These are phyloP conservation scores for Pinna nobilis DNA, from an alignment of 1,140 invertebrate species.

Conservation along the genomic window DNA sequence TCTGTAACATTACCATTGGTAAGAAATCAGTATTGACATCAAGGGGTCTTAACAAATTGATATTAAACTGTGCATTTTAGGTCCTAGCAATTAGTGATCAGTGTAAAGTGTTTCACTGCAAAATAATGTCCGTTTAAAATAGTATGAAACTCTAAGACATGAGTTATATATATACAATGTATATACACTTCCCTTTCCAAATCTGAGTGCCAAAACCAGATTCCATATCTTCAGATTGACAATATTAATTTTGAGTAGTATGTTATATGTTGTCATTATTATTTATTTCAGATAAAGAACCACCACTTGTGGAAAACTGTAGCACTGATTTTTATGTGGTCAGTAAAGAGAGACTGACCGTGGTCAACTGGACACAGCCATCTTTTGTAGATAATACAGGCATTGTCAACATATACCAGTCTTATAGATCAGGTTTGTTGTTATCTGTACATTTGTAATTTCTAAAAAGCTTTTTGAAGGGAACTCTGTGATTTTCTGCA, in stretches of 20 bases:
- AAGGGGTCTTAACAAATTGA: background rate
- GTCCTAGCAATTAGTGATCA: background rate
- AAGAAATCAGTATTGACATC: background rate
- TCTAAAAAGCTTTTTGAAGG: background rate
- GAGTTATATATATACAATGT: background rate
- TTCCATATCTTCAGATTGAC: background rate
- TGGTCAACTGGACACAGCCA: constrained; percentile 56
- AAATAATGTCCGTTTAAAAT: background rate
- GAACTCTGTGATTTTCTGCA: background rate
- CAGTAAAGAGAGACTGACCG: constrained; percentile 25
- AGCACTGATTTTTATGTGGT: constrained; percentile 43
- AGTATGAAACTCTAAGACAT: background rate
- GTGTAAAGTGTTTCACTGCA: background rate
- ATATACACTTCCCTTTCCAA: background rate
- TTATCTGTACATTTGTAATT: background rate
- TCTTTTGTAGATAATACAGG: constrained; percentile 53
- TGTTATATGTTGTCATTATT: too few species aligned
- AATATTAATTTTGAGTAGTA: constrained; percentile 5
- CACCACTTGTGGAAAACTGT: constrained; percentile 49
- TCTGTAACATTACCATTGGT: constrained; percentile 49
- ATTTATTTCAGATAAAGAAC: constrained; percentile 44
- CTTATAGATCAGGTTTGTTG: constrained; percentile 59
- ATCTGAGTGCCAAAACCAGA: background rate
- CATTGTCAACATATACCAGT: constrained; percentile 48
- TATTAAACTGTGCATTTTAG: background rate